phyloP scores from a whole-genome alignment of 1,140 invertebrate genomes.

The Tribolium madens region DNA sequence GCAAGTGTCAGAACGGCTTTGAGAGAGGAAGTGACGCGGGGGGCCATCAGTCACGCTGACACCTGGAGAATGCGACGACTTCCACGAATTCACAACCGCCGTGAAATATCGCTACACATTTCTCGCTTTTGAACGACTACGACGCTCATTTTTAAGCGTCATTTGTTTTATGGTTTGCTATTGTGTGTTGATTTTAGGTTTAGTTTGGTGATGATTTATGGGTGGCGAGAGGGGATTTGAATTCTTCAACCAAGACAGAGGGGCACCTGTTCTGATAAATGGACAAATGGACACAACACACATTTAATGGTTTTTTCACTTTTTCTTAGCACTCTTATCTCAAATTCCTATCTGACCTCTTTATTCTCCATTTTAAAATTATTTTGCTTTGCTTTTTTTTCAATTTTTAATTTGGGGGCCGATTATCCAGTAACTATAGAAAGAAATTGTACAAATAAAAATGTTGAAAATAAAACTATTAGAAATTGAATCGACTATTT shows the following conservation, averaged over 20 bases:
- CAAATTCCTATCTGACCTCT: no score
- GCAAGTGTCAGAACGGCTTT: constrained; percentile 50
- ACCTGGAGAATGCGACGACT: constrained; percentile 63
- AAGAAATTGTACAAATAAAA: no score
- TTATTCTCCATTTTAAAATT: no score
- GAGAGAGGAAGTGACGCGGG: constrained; percentile 61
- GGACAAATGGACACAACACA: background rate
- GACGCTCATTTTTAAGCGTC: constrained; percentile 53
- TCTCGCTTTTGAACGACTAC: constrained; percentile 53
- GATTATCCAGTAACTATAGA: no score
- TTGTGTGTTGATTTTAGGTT: constrained; percentile 44
- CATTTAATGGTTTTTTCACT: no score
- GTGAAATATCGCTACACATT: constrained; percentile 59
- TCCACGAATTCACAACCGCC: constrained; percentile 61
- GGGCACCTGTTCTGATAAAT: background rate
- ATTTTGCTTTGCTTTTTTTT: no score
- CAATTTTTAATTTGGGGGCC: no score
- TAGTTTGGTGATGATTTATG: constrained; percentile 41
- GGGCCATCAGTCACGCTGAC: constrained; percentile 62
- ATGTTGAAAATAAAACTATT: no score
- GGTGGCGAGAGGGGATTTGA: background rate
- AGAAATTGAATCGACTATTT: no score
- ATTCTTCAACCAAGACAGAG: constrained; percentile 5
- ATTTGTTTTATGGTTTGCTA: constrained; percentile 53
- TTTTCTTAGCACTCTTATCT: no score